These are phyloP conservation scores for Nesoenas mayeri DNA, from an alignment of 2,113 vertebrate genomes.

Conservation along the genomic window DNA sequence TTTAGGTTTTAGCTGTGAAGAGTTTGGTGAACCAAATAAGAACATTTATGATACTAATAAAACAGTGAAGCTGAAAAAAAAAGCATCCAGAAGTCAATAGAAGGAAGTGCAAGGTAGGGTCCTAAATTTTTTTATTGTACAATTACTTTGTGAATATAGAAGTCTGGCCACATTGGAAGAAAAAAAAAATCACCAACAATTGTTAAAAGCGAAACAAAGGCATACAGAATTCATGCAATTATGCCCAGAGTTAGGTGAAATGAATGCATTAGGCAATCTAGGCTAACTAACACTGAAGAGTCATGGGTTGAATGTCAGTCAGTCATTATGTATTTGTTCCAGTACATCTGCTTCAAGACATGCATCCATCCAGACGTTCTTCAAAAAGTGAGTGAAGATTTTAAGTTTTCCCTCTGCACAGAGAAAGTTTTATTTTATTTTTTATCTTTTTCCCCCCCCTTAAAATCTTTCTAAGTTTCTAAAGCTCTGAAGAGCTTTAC, in stretches of 20 bases:
- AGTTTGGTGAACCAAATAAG: not conserved
- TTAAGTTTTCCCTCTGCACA: not conserved
- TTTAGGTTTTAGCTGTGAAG: not conserved
- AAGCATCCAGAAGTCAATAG: not conserved
- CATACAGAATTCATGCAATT: not conserved
- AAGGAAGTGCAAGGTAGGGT: not conserved
- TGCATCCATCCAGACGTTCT: not conserved
- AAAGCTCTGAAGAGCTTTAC: not conserved
- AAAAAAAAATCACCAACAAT: not conserved
- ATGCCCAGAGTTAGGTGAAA: not conserved
- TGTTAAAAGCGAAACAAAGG: not conserved
- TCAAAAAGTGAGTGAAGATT: not conserved
- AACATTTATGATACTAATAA: not conserved
- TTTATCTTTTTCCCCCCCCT: accelerated
- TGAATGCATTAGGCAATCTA: not conserved
- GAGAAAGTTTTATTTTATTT: not conserved
- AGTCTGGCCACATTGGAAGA: no score
- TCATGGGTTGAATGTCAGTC: not conserved
- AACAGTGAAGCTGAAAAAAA: not conserved
- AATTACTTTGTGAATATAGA: not conserved
- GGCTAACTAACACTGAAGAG: not conserved
- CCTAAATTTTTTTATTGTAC: not conserved
- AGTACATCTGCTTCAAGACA: not conserved
- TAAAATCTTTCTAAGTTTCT: not conserved
- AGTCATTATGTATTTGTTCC: not conserved